These are phyloP conservation scores for Campoplex capitator DNA, from an alignment of 2,888 invertebrate genomes.

Conservation along the genomic window DNA sequence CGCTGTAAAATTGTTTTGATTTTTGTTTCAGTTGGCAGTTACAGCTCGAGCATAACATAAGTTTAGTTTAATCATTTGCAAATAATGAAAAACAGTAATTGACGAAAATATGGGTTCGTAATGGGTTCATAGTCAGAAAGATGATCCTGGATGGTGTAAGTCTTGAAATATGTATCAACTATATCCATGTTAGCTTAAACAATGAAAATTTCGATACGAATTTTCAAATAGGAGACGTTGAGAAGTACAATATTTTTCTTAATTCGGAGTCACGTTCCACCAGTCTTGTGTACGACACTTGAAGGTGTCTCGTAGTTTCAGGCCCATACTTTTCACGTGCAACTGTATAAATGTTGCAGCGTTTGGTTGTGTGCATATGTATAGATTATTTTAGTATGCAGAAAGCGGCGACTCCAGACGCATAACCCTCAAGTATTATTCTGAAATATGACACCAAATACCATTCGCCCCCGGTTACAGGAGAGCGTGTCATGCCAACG, in stretches of 20 bases:
- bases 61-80: background rate
- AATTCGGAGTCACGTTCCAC: slow-evolving; percentile 45
- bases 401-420: slow-evolving; percentile 68
- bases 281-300: slow-evolving; percentile 48
- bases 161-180: background rate
- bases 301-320: slow-evolving; percentile 40
- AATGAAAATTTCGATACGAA: slow-evolving; percentile 11
- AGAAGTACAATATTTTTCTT: slow-evolving; percentile 48
- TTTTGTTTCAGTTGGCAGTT: background rate
- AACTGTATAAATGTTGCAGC: slow-evolving; percentile 31
- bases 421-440: slow-evolving; percentile 77
- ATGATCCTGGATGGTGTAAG: background rate
- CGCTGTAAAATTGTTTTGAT: background rate
- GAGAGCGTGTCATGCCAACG: slow-evolving; percentile 72
- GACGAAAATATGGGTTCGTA: background rate
- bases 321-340: background rate
- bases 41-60: background rate
- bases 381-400: slow-evolving; percentile 72
- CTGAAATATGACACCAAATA: slow-evolving; percentile 80
- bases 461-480: slow-evolving; percentile 77
- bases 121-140: background rate
- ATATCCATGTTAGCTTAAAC: background rate
- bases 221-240: background rate
- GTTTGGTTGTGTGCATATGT: slow-evolving; percentile 37
- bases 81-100: too few species aligned